These are phyloP conservation scores for Oryctolagus cuniculus DNA, from an alignment of 2,113 vertebrate genomes.

Conservation along the genomic window DNA sequence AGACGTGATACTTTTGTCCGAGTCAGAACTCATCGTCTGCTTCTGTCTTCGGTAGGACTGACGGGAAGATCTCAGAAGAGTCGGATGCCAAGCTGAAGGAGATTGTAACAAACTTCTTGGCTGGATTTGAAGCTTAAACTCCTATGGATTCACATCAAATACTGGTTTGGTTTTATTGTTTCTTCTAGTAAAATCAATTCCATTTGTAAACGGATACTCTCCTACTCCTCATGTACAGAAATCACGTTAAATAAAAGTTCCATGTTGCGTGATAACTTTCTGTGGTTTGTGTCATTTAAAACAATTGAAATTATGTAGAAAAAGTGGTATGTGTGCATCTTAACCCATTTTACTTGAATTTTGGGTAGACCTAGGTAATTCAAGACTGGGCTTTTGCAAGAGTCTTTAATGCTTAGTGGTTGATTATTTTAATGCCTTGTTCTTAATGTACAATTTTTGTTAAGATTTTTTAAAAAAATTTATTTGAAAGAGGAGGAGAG, in stretches of 20 bases:
- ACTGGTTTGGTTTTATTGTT: constrained; percentile 80
- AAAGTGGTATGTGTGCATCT: not conserved
- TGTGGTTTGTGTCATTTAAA: constrained; percentile 51
- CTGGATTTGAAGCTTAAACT: constrained; percentile 95
- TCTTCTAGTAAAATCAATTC: constrained; percentile 81
- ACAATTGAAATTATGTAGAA: constrained; percentile 12
- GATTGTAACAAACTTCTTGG: constrained; percentile 94
- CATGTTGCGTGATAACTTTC: constrained; percentile 70
- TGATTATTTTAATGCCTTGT: too few relatives aligned
- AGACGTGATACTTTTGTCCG: constrained; percentile 3
- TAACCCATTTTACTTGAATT: constrained; percentile 5
- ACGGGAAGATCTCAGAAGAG: constrained; percentile 96
- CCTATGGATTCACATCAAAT: constrained; percentile 66
- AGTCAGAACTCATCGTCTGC: constrained; percentile 46
- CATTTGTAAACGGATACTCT: constrained; percentile 86
- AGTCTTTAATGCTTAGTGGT: too few relatives aligned
- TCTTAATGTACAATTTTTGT: too few relatives aligned
- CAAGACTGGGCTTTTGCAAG: not conserved
- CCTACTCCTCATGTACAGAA: constrained; percentile 91
- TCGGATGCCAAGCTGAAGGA: constrained; percentile 96
- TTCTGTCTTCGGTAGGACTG: constrained; percentile 87
- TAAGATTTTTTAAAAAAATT: too few relatives aligned
- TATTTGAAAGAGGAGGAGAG: too few relatives aligned
- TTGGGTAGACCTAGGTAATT: not conserved
- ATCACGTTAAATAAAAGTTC: constrained; percentile 90